Conservation (phyloP, 2,888 invertebrate genomes). For the Synanthedon vespiformis region DNA sequence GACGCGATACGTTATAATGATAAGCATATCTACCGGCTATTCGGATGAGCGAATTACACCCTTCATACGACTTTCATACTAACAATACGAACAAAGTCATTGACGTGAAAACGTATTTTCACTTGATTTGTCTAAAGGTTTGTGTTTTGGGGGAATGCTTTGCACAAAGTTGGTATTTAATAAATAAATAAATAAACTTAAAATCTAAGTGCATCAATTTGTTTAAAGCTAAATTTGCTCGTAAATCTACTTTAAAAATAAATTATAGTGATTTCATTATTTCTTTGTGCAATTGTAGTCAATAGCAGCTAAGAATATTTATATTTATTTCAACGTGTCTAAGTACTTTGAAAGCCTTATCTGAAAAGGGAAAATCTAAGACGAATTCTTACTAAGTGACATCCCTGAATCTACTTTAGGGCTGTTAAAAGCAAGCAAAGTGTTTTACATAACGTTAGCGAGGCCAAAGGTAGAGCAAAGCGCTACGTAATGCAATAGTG, state of each 20-base stretch:
- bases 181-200: not conserved
- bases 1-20: conserved; percentile 26
- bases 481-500: too few species aligned
- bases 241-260: not conserved
- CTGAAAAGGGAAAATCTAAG: too few species aligned
- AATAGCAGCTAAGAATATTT: too few species aligned
- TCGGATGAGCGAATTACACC: conserved; percentile 33
- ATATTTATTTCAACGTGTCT: too few species aligned
- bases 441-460: too few species aligned
- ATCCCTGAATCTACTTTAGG: too few species aligned
- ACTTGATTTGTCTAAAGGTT: conserved; percentile 16
- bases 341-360: too few species aligned
- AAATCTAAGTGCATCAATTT: not conserved
- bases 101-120: conserved; percentile 39
- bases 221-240: not conserved
- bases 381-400: too few species aligned
- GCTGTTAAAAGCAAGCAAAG: too few species aligned
- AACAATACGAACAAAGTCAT: conserved; percentile 17
- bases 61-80: not conserved
- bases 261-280: too few species aligned
- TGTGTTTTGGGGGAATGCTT: not conserved
- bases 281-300: too few species aligned
- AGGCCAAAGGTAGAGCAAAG: too few species aligned
- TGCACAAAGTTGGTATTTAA: not conserved
- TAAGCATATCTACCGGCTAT: conserved; percentile 47